Base-by-base conservation (phyloP, 2,113 vertebrate species). In the Orthonyx spaldingii region DNA sequence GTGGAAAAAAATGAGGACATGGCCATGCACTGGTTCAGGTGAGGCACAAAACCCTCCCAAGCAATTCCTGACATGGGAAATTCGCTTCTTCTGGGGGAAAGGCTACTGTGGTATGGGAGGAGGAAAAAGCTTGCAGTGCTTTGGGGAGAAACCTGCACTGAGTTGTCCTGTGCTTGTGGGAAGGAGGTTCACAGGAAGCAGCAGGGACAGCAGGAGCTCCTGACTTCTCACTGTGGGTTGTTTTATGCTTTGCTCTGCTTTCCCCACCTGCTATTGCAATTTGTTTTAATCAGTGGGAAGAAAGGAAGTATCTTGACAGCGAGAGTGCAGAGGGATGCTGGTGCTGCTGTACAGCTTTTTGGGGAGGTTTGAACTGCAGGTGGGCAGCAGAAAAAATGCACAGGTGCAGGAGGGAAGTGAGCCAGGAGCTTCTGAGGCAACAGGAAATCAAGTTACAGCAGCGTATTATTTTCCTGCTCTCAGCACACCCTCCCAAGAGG, bases 21-120 rank as follows among this genome's bases (percentile, higher is more conserved):
- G 95, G 96, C 96, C 70, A 96, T 97, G 95, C 88, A 94, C 39
- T 97, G 97, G 97, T 97, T 98, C 96, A 98, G 97, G 96, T 97
- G 77, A 98, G 96, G 50, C 32, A 28, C 27, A 41, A 75, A 74
- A 55, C 35, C 4, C 1, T 2, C 11, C 21, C 10, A 30, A 33
- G 3, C 26, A n/a, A 41, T 37, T 70, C 57, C 41, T 89, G 33
- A 42, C 6, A 10, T 16, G 17, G 61, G 23, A 66, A 85, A 66
- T 44, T 59, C 8, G 21, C 23, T 26, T 66, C 50, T 81, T 50
- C n/a, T 79, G 32, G 18, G 30, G 30, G 27, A 65, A 80, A 63
- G 50, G 21, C 44, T 83, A 3, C 35, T 2, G 3, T 44, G 27
- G 23, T 3, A 4, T 12, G 28, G 17, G 16, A 77, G 32, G 37